phyloP scores from a whole-genome alignment of 1,140 invertebrate genomes.

The Luehdorfia chinensis region DNA sequence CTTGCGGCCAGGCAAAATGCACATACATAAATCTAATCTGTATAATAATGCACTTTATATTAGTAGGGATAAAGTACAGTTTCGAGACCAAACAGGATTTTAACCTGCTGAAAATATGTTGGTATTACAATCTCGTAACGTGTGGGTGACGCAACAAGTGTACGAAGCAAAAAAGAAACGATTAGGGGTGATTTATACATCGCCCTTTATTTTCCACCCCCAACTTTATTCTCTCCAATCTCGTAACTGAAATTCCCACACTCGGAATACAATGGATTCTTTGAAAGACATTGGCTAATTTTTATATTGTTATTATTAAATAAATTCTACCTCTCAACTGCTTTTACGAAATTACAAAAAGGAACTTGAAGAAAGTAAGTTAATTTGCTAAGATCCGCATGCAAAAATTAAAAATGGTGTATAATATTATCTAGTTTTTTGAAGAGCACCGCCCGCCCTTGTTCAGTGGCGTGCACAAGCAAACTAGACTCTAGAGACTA shows the following conservation, averaged over 20 bases:
- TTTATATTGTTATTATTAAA: constrained; percentile 3
- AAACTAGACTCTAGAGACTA: too few species aligned
- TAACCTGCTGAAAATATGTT: constrained; percentile 17
- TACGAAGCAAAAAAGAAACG: constrained; percentile 52
- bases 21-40: constrained; percentile 10
- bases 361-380: too few species aligned
- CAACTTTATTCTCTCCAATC: constrained; percentile 45
- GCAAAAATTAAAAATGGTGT: too few species aligned
- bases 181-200: constrained; percentile 72
- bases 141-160: constrained; percentile 66
- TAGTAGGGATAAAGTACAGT: too few species aligned
- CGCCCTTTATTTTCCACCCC: constrained; percentile 66
- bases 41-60: neutral
- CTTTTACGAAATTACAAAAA: too few species aligned
- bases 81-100: too few species aligned
- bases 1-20: constrained; percentile 1
- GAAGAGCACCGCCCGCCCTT: too few species aligned
- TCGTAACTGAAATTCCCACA: constrained; percentile 72
- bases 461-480: too few species aligned
- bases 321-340: neutral
- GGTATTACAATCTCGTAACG: constrained; percentile 28
- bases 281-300: constrained; percentile 21
- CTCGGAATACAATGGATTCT: constrained; percentile 32
- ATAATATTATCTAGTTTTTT: too few species aligned
- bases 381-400: too few species aligned